Evolutionary conservation across 2,113 vertebrate genomes (phyloP), one percentile per base, ranked within the genome.

Genomic region (Mesoclemmys tuberculata): DNA sequence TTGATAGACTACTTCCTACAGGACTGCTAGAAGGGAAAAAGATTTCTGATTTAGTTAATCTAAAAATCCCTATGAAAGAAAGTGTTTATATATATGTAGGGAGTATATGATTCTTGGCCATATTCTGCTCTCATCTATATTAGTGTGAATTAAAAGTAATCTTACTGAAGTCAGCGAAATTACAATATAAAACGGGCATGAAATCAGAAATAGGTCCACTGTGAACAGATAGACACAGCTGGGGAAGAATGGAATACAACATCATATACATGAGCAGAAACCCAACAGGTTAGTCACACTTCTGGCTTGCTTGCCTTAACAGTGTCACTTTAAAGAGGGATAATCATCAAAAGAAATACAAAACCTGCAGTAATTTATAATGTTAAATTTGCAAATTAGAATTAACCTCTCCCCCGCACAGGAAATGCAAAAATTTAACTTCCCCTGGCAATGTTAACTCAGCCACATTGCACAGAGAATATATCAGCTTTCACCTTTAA

Each of bases 401-500:
- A 38, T 21, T 68, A 89, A 92, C 90, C 93, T 80, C 79, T 38
- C 64, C 64, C n/a, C 10, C 9, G 22, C 9, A 2, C 71, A 93
- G 88, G 78, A 95, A 91, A 92, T 80, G 75, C 86, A 87, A 92
- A 96, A 81, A 82, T 84, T 71, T 35, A 38, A 22, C n/a, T n/a
- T 95, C 92, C 18, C 9, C 80, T 0, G 77, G 80, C 48, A 41
- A 71, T 95, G 85, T 84, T 96, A 95, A 95, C 94, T 93, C 93
- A 97, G 82, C 90, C 41, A 58, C 21, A 87, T 71, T 87, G 71
- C 90, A 84, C 93, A 84, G 77, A 2, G 4, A 29, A 16, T 74
- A 58, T 61, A 87, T 96, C 93, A 97, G 91, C 88, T 93, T 71
- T 94, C 94, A 93, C 89, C 88, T 94, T 89, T 93, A 87, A 91